Evolutionary conservation across 2,113 vertebrate genomes (phyloP).

Genomic region (Malurus melanocephalus): DNA sequence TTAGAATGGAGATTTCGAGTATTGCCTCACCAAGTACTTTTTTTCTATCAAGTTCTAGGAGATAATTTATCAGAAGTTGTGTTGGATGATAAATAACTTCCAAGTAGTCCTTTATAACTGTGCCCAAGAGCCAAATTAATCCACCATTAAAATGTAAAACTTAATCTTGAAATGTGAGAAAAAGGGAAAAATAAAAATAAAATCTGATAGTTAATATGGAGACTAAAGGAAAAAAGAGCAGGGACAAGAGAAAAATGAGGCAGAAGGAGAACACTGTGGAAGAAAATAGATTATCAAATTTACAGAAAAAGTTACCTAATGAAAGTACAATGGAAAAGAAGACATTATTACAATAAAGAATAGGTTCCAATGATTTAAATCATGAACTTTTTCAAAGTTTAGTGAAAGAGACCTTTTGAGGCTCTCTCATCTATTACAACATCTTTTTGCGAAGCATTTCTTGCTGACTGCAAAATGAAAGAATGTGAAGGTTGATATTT

Average conservation of each 20-base stretch:
- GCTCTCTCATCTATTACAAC: neutral
- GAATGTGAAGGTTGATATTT: conserved; percentile 2
- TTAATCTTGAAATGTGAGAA: neutral
- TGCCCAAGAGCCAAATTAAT: neutral
- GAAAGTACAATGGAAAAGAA: neutral
- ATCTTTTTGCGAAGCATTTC: neutral
- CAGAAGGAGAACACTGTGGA: neutral
- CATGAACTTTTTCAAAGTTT: neutral
- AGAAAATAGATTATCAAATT: neutral
- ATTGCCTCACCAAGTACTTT: neutral
- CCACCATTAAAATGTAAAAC: neutral
- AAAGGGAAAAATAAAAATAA: neutral
- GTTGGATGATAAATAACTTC: neutral
- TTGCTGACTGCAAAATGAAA: conserved; percentile 8
- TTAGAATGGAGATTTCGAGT: neutral
- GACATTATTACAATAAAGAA: neutral
- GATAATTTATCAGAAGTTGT: neutral
- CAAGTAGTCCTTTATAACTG: neutral
- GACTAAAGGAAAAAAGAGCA: neutral
- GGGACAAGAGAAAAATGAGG: neutral
- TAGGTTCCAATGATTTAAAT: neutral
- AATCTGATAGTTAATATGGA: neutral
- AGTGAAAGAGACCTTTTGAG: neutral
- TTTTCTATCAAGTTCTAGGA: neutral
- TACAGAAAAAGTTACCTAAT: neutral